Conservation (phyloP, 1,140 invertebrate species). For the Micrasema minimum region DNA sequence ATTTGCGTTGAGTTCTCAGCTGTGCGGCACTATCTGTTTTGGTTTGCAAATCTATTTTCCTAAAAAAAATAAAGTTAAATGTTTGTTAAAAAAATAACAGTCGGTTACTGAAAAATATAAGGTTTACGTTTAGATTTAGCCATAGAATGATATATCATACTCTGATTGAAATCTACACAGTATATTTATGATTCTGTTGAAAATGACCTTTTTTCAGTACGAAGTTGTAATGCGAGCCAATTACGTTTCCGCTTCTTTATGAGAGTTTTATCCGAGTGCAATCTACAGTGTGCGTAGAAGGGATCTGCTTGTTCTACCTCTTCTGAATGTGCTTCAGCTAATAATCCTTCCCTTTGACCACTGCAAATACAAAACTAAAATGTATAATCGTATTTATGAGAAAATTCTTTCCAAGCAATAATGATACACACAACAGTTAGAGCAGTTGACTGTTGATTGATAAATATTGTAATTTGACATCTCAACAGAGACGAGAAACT, state of each 20-base stretch:
- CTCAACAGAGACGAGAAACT: no score
- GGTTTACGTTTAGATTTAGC: neutral
- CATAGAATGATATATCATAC: neutral
- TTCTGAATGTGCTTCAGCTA: conserved; percentile 93
- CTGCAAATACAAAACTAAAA: conserved; percentile 64
- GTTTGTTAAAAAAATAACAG: no score
- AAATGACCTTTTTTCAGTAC: conserved; percentile 79
- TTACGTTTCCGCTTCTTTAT: conserved; percentile 85
- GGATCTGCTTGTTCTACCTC: conserved; percentile 96
- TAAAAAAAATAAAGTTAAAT: conserved; percentile 37
- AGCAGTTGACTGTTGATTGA: no score
- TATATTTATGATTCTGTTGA: neutral
- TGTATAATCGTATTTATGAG: neutral
- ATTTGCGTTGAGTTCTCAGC: conserved; percentile 79
- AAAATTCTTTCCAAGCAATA: neutral
- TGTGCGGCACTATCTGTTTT: conserved; percentile 73
- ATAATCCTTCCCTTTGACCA: conserved; percentile 90
- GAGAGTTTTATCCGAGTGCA: conserved; percentile 87
- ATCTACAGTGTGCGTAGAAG: conserved; percentile 95
- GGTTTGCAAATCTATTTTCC: conserved; percentile 60
- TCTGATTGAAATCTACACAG: neutral
- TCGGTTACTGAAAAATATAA: neutral
- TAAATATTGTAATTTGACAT: no score
- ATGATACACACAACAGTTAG: neutral
- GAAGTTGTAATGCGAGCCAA: conserved; percentile 87